Evolutionary conservation across 1,140 invertebrate genomes (phyloP).

Genomic region (Condylostylus longicornis): DNA sequence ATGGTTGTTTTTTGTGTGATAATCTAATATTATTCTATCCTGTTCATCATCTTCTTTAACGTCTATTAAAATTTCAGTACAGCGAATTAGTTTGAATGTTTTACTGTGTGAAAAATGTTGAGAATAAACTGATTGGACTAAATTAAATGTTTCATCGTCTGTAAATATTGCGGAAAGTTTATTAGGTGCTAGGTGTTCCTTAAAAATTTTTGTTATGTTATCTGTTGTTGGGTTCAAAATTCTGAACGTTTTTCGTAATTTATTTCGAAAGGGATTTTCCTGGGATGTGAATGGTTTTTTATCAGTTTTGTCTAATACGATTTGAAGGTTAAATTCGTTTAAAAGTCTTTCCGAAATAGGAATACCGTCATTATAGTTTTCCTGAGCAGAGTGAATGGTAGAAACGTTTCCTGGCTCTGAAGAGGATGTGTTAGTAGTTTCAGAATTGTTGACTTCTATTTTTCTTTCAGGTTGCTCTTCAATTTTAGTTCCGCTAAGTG

Average conservation of each 20-base stretch:
- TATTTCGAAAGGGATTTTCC: conserved; percentile 8
- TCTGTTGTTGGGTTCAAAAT: conserved; percentile 2
- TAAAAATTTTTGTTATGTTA: conserved; percentile 10
- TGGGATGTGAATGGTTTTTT: conserved; percentile 6
- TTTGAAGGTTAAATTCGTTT: conserved; percentile 10
- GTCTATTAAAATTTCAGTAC: conserved; percentile 12
- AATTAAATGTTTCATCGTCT: conserved; percentile 8
- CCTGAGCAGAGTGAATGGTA: conserved; percentile 3
- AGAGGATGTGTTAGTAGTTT: background rate
- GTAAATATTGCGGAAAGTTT: conserved; percentile 9
- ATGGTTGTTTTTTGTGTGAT: conserved; percentile 24
- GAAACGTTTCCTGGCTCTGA: too few species aligned
- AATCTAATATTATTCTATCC: conserved; percentile 18
- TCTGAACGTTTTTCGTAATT: conserved; percentile 7
- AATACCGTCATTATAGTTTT: conserved; percentile 6
- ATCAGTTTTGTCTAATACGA: conserved; percentile 3
- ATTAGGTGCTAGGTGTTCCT: conserved; percentile 10
- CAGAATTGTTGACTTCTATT: background rate
- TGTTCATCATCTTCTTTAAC: conserved; percentile 17
- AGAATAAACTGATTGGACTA: conserved; percentile 6
- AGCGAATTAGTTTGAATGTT: conserved; percentile 16
- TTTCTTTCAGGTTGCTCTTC: background rate
- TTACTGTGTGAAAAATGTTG: conserved; percentile 12
- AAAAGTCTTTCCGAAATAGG: conserved; percentile 10
- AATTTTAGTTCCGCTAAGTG: conserved; percentile 4